Evolutionary conservation across 2,888 invertebrate genomes (phyloP), one percentile per base, ranked within the genome.

Genomic region (Tetragonula carbonaria): DNA sequence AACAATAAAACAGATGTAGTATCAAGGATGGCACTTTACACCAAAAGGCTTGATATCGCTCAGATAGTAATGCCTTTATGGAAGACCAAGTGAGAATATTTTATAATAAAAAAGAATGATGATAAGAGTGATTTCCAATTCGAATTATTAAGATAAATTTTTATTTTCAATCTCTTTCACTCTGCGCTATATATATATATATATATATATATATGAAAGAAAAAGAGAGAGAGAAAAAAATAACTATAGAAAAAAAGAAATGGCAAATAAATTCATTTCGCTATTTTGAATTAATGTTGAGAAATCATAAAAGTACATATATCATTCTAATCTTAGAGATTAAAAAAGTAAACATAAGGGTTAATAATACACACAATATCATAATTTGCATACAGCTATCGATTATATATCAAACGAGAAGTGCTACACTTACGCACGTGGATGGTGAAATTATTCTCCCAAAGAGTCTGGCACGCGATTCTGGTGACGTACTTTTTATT

Each of bases 371-470:
- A 66, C 66, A 28, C 23, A 59, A 11, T 53, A 28, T 21, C 1
- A 50, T 62, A 23, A 38, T 50, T 73, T 59, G 2, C 28, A 28
- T 5, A 63, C 78, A 91, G 91, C 0, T 45, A 79, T 0, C 68
- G 80, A 21, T 51, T 87, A 2, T 87, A 86, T 33, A 68, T 81
- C 50, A 75, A 57, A 8, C 83, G 28, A 23, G 74, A 80, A 66
- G 50, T 78, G 38, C 28, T 50, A 23, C 66, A 85, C 28, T 16
- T 83, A 21, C 45, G 62, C 8, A 74, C 76, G 4, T 92, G 91
- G 92, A 87, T 92, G 87, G 11, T 90, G n/a, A 70, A 86, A 53
- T 45, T 92, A 59, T 92, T 90, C 45, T 84, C 91, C 21, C 33
- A 16, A 66, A 62, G 74, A 62, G 81, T 88, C 16, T 91, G 91